Evolutionary conservation across 2,888 invertebrate species (phyloP).

Genomic region (Polydrusus cervinus): DNA sequence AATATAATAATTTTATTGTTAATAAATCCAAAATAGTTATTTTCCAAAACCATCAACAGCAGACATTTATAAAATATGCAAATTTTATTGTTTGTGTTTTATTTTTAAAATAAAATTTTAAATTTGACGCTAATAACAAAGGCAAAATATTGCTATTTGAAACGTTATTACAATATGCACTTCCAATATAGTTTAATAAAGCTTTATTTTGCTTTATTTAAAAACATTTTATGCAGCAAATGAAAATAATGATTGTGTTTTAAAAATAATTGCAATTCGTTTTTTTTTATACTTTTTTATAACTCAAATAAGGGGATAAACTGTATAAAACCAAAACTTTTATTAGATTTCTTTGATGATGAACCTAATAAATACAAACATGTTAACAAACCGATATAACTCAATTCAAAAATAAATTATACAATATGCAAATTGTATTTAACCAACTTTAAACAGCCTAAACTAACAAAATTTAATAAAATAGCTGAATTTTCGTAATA

Average conservation of each 20-base stretch:
- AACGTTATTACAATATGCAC: constrained; percentile 14
- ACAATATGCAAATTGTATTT: not conserved
- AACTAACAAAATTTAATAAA: not conserved
- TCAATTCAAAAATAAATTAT: too few relatives aligned
- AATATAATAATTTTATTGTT: not conserved
- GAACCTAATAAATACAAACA: too few relatives aligned
- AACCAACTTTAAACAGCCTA: not conserved
- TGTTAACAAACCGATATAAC: not conserved
- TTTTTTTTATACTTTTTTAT: not conserved
- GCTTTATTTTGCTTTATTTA: not conserved
- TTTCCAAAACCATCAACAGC: not conserved
- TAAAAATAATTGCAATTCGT: not conserved
- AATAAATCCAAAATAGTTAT: not conserved
- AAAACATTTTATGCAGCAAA: constrained; percentile 8
- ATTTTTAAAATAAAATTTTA: constrained; percentile 11
- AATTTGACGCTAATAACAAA: constrained; percentile 13
- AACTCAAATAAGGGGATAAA: not conserved
- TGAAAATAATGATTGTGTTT: not conserved
- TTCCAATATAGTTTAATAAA: constrained; percentile 20
- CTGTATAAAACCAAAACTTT: not conserved
- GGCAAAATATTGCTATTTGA: constrained; percentile 9
- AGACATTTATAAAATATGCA: not conserved
- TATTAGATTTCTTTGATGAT: too few relatives aligned
- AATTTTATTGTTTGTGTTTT: not conserved
- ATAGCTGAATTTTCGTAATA: not conserved